Conservation (phyloP, 2,797 vertebrate species). For the Helarctos malayanus region DNA sequence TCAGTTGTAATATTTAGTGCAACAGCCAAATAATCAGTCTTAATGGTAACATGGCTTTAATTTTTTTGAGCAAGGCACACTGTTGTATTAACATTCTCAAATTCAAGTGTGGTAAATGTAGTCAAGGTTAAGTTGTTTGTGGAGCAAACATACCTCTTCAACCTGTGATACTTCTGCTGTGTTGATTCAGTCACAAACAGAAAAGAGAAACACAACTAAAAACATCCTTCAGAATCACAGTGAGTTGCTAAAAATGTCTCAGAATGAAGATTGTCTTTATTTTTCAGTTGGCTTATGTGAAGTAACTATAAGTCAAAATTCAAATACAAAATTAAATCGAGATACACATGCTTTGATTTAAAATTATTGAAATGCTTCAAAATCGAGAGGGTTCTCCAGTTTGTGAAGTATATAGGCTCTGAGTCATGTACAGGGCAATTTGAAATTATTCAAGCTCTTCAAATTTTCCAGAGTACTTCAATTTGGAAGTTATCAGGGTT, state of each 20-base stretch:
- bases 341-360: background rate
- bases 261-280: background rate
- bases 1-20: background rate
- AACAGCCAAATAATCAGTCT: background rate
- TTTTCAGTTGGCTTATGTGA: background rate
- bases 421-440: background rate
- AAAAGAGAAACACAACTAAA: background rate
- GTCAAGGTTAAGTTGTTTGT: constrained; percentile 35
- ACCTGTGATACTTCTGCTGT: background rate
- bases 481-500: constrained; percentile 50
- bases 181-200: background rate
- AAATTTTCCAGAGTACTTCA: constrained; percentile 51
- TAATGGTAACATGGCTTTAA: background rate
- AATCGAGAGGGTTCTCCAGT: constrained; percentile 18
- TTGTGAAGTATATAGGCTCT: background rate
- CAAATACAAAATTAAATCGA: constrained; percentile 1
- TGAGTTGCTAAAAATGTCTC: background rate
- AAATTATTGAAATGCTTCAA: constrained; percentile 25
- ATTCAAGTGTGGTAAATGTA: background rate
- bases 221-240: background rate
- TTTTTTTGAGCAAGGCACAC: background rate
- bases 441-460: constrained; percentile 70
- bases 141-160: background rate
- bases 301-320: background rate
- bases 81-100: background rate